Evolutionary conservation across 1,140 invertebrate genomes (phyloP), one percentile per base, ranked within the genome.

Genomic region (Tachypleus tridentatus): DNA sequence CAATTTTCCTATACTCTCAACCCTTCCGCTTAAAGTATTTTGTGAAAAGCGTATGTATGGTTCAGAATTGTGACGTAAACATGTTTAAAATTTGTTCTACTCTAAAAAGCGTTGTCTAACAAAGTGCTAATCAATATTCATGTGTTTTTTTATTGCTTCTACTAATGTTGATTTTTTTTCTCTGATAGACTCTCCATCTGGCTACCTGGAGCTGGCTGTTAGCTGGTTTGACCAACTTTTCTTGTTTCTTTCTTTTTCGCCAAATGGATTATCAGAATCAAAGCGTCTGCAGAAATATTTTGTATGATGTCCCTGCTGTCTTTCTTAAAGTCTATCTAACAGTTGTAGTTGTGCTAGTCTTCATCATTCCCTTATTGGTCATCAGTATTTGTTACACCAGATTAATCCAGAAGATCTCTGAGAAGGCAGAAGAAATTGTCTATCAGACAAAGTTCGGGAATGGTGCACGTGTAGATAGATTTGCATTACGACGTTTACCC

Each of bases 321-420:
- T 8, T 54, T 8, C n/a, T 54, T 8, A 54, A n/a, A 54, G n/a
- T 54, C 7, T 54, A 54, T n/a, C 53, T 54, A 8, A 54, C 53
- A 3, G 53, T n/a, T 7, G 53, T 54, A 8, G 53, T 54, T 7
- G 53, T 54, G 53, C 53, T 54, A 54, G 53, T 54, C n/a, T 54
- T 54, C n/a, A 54, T 54, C 53, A n/a, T n/a, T 54, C 53, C 53
- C 53, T 54, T 54, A 54, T 8, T 54, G n/a, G 53, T n/a, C 53
- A 54, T 54, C 7, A 54, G 53, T 54, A 54, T 54, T 54, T 54
- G 53, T n/a, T 54, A 54, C 53, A 7, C n/a, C 3, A 7, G n/a
- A 54, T 1, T 54, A 7, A 8, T 54, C 53, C 53, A n/a, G 53
- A 54, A 54, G n/a, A 54, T 54, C 53, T 7, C 53, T n/a, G 53